Evolutionary conservation across 2,888 invertebrate species (phyloP).

Genomic region (Caenorhabditis sp.): DNA sequence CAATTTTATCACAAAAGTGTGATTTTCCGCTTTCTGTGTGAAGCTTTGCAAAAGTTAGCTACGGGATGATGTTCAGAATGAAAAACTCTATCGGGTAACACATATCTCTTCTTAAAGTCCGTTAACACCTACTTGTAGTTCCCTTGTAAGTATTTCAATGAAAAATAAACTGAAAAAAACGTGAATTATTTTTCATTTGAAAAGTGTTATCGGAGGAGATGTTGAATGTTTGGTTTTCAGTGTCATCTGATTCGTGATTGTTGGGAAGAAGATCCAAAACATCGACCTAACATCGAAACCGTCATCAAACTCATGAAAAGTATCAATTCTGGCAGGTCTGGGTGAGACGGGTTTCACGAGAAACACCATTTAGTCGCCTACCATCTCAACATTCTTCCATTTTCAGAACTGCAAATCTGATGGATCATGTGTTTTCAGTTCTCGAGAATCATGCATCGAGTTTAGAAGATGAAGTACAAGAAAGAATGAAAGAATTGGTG

Average conservation of each 20-base stretch:
- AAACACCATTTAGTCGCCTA: not conserved
- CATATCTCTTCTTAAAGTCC: no score
- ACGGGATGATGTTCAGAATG: no score
- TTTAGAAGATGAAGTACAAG: constrained; percentile 60
- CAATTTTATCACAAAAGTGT: no score
- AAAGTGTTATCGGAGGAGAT: no score
- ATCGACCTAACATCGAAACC: constrained; percentile 59
- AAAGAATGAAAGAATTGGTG: constrained; percentile 61
- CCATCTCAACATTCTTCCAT: not conserved
- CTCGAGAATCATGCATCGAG: constrained; percentile 60
- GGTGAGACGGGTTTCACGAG: constrained; percentile 6
- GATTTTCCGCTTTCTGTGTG: no score
- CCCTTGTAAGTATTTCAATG: no score
- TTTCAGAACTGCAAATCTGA: constrained; percentile 61
- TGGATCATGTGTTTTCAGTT: constrained; percentile 68
- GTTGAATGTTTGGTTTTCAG: no score
- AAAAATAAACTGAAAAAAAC: no score
- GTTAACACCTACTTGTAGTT: no score
- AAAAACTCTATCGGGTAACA: no score
- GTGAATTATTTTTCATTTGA: no score
- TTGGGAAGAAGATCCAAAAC: constrained; percentile 62
- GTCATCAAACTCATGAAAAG: constrained; percentile 58
- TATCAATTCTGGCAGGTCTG: constrained; percentile 62
- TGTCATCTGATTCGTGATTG: constrained; percentile 65
- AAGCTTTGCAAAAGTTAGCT: no score